Evolutionary conservation across 2,888 invertebrate genomes (phyloP).

Genomic region (Coelogynopora nodosa): DNA sequence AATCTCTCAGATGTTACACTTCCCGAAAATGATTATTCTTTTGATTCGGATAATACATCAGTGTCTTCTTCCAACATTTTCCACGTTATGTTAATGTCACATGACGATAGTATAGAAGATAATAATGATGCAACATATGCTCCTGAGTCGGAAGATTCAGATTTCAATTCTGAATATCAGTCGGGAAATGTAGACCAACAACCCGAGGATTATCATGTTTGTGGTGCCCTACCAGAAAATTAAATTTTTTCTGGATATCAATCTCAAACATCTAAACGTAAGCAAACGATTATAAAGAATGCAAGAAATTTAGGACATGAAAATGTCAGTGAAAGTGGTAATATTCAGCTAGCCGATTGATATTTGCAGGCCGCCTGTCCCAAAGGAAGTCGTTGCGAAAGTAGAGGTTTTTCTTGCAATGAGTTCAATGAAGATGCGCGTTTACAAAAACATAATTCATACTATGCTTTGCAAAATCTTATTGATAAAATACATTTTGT

Average conservation of each 20-base stretch:
- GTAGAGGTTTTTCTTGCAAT: not conserved
- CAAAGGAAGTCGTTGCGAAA: not conserved
- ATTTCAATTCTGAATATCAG: not conserved
- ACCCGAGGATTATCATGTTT: not conserved
- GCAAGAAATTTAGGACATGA: not conserved
- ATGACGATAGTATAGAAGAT: not conserved
- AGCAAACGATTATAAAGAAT: not conserved
- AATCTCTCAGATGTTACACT: not conserved
- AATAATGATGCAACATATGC: not conserved
- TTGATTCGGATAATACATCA: not conserved
- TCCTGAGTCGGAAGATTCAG: not conserved
- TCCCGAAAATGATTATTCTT: not conserved
- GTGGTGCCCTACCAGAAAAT: not conserved
- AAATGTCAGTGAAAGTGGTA: not conserved
- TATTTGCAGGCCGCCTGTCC: not conserved
- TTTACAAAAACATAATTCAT: not conserved
- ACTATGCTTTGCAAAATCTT: not conserved
- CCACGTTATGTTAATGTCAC: not conserved
- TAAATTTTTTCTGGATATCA: not conserved
- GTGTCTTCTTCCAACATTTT: not conserved
- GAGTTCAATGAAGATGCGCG: not conserved
- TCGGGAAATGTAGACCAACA: not conserved
- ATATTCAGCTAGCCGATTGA: not conserved
- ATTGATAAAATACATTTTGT: not conserved
- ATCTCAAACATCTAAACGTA: not conserved